These are phyloP conservation scores for Ips typographus DNA, from an alignment of 1,140 invertebrate species.

Conservation along the genomic window DNA sequence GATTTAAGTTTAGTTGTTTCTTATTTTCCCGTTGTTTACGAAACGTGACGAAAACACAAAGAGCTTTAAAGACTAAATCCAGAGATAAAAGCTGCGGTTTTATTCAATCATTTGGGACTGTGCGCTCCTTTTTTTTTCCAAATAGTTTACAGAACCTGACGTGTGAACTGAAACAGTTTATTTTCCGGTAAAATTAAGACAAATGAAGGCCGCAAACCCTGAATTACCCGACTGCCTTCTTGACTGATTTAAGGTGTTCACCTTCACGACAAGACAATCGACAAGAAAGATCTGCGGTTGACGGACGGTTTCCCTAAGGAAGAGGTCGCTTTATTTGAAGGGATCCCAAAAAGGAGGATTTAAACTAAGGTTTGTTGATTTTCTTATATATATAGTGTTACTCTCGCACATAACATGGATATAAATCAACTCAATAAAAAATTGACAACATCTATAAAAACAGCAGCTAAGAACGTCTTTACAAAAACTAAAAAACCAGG, in stretches of 20 bases:
- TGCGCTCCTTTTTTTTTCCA: not conserved
- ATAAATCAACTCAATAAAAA: too few relatives aligned
- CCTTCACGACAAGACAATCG: slow-evolving; percentile 8
- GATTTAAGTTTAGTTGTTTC: slow-evolving; percentile 30
- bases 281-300: slow-evolving; percentile 14
- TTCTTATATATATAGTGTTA: not conserved
- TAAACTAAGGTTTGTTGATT: not conserved
- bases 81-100: slow-evolving; percentile 1
- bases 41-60: slow-evolving; percentile 28
- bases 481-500: too few relatives aligned
- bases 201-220: not conserved
- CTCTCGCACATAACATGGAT: not conserved
- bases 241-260: slow-evolving; percentile 13
- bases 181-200: not conserved
- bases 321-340: not conserved
- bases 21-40: slow-evolving; percentile 27
- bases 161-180: too few relatives aligned
- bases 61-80: slow-evolving; percentile 4
- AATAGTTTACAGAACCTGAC: not conserved
- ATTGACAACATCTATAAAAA: too few relatives aligned
- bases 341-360: not conserved
- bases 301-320: slow-evolving; percentile 6
- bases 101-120: slow-evolving; percentile 4
- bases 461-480: too few relatives aligned
- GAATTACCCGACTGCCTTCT: slow-evolving; percentile 3